Evolutionary conservation across 92 coral and sea anemone species (phyloP).

Genomic region (Epizoanthus stellaris): DNA sequence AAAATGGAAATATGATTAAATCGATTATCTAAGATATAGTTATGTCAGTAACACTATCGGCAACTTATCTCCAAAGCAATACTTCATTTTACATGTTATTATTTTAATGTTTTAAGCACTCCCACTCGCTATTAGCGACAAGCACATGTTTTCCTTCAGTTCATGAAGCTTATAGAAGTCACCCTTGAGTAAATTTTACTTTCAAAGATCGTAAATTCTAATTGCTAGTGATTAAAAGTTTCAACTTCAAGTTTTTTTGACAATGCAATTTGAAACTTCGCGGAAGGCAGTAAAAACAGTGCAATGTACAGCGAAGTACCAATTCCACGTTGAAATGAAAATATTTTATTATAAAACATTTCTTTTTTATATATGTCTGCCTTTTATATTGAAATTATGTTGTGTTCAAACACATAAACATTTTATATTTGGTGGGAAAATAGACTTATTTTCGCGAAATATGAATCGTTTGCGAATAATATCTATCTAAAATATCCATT

Average conservation of each 20-base stretch:
- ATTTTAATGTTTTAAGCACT: constrained; percentile 14
- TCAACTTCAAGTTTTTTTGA: constrained; percentile 44
- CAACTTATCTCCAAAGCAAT: constrained; percentile 13
- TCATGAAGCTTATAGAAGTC: neutral
- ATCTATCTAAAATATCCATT: neutral
- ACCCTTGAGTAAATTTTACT: constrained; percentile 66
- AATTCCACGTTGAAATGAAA: neutral
- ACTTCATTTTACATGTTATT: constrained; percentile 14
- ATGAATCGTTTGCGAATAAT: neutral
- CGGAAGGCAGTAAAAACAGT: neutral
- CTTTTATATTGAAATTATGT: neutral
- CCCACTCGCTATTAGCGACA: neutral
- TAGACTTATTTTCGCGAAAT: neutral
- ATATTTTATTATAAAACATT: neutral
- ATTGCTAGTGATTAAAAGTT: constrained; percentile 60
- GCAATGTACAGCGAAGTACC: neutral
- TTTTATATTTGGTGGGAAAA: neutral
- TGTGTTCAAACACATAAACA: neutral
- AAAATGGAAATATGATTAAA: constrained; percentile 22
- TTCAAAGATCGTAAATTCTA: constrained; percentile 63
- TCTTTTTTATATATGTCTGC: neutral
- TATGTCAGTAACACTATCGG: neutral
- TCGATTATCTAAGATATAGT: constrained; percentile 45
- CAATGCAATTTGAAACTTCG: constrained; percentile 14
- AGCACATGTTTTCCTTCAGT: neutral